A percentile compares a stretch with the other conserved stretches of the same genome.
These are phyloP conservation scores for Halichoeres trimaculatus DNA, from an alignment of 2,113 vertebrate species.

Conservation along the genomic window DNA sequence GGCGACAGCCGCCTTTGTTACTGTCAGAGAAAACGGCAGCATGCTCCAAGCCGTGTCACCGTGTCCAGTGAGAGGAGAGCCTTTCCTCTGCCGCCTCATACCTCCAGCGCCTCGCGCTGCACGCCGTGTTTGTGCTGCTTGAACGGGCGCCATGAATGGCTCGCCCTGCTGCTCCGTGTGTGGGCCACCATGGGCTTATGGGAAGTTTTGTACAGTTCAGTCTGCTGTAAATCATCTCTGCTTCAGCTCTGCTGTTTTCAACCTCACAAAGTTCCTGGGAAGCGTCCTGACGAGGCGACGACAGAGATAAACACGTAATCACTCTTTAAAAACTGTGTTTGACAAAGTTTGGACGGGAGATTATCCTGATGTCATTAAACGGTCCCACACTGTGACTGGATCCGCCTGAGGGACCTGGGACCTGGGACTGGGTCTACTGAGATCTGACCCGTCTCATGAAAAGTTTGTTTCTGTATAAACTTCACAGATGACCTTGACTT, in stretches of 20 bases:
- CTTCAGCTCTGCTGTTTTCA: conserved; percentile 7
- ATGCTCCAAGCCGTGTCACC: conserved; percentile 56
- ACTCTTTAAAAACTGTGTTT: no score
- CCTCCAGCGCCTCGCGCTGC: conserved; percentile 46
- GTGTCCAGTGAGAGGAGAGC: conserved; percentile 57
- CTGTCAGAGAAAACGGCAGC: conserved; percentile 51
- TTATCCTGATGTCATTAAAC: no score
- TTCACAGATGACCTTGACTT: no score
- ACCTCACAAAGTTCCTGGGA: conserved; percentile 16
- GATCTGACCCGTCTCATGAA: no score
- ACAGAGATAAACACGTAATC: neutral
- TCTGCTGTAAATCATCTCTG: conserved; percentile 36
- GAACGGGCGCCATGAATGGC: conserved; percentile 69
- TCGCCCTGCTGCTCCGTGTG: conserved; percentile 63
- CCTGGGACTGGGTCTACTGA: no score
- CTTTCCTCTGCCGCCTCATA: conserved; percentile 47
- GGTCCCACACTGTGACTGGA: no score
- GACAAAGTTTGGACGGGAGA: no score
- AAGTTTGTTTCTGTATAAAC: no score
- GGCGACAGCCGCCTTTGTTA: conserved; percentile 62
- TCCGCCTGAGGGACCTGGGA: no score
- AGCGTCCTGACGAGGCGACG: conserved; percentile 3
- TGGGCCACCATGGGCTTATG: conserved; percentile 44
- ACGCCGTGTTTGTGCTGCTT: conserved; percentile 71
- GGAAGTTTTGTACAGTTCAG: conserved; percentile 23